Conservation (phyloP, 2,113 vertebrate species). For the Dolichallabes microphthalmus region DNA sequence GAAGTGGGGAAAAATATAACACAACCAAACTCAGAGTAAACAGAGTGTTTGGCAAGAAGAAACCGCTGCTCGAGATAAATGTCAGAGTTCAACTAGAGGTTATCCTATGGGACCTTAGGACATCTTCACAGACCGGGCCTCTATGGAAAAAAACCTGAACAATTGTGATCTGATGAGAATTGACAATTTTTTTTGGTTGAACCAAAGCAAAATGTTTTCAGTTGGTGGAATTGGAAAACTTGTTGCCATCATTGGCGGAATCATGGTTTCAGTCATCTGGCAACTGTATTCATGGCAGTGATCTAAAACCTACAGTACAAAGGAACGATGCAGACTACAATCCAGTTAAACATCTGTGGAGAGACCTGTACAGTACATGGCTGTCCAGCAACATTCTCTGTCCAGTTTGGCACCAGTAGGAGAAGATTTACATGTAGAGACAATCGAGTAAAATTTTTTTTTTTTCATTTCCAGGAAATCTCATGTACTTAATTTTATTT, state of each 20-base stretch:
- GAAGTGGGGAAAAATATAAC: neutral
- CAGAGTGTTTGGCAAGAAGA: neutral
- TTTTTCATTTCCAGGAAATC: neutral
- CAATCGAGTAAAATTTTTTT: too few species aligned
- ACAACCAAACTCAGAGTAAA: too few species aligned
- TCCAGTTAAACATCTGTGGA: neutral
- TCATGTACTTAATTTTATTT: neutral
- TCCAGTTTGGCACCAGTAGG: neutral
- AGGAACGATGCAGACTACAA: neutral
- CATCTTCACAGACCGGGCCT: neutral
- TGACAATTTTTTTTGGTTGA: too few species aligned
- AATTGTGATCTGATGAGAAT: too few species aligned
- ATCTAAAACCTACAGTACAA: neutral
- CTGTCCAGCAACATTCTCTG: neutral
- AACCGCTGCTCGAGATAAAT: neutral
- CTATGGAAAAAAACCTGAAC: neutral
- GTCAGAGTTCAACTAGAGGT: neutral
- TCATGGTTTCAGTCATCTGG: neutral
- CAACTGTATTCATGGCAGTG: neutral
- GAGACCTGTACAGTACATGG: neutral
- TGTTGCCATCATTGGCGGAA: neutral
- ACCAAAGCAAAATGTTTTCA: neutral
- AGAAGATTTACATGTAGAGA: too few species aligned
- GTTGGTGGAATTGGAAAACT: neutral
- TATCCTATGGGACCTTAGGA: too few species aligned